Percentiles rank a stretch among this genome's conserved stretches.
Evolutionary conservation across 2,888 invertebrate genomes (phyloP).

Genomic region (Euproctis similis): DNA sequence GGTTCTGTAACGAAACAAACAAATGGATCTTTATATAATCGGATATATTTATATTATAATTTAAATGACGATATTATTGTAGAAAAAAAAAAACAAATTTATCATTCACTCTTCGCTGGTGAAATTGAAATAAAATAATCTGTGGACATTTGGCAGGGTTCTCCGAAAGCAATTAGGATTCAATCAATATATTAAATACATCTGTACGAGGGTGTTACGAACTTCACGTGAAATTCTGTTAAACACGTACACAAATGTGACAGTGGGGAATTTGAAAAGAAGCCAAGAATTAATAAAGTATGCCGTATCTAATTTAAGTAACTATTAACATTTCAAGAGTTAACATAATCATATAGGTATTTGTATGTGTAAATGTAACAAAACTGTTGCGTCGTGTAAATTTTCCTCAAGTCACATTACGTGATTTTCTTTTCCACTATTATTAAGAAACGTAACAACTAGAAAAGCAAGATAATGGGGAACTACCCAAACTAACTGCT

Average conservation of each 20-base stretch:
- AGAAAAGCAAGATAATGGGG: too few species aligned
- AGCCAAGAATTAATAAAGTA: slow-evolving; percentile 18
- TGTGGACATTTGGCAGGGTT: not conserved
- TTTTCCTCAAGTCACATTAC: too few species aligned
- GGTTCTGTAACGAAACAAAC: slow-evolving; percentile 82
- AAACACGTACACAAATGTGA: slow-evolving; percentile 14
- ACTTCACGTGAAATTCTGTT: slow-evolving; percentile 1
- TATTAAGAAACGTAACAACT: too few species aligned
- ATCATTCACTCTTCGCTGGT: too few species aligned
- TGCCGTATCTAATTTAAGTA: slow-evolving; percentile 8
- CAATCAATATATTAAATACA: slow-evolving; percentile 8
- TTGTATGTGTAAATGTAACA: too few species aligned
- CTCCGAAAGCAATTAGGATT: slow-evolving; percentile 2
- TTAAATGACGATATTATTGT: too few species aligned
- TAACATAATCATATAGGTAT: not conserved
- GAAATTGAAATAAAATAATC: not conserved
- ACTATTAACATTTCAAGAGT: slow-evolving; percentile 9
- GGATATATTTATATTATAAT: too few species aligned
- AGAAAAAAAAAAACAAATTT: too few species aligned
- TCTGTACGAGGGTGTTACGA: too few species aligned
- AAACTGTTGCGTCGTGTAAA: too few species aligned
- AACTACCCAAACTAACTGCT: too few species aligned
- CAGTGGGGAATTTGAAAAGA: slow-evolving; percentile 16
- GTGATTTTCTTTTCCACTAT: too few species aligned
- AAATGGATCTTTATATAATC: not conserved